Evolutionary conservation across 2,113 vertebrate species (phyloP), one percentile per base, ranked within the genome.

Genomic region (Reinhardtius hippoglossoides): DNA sequence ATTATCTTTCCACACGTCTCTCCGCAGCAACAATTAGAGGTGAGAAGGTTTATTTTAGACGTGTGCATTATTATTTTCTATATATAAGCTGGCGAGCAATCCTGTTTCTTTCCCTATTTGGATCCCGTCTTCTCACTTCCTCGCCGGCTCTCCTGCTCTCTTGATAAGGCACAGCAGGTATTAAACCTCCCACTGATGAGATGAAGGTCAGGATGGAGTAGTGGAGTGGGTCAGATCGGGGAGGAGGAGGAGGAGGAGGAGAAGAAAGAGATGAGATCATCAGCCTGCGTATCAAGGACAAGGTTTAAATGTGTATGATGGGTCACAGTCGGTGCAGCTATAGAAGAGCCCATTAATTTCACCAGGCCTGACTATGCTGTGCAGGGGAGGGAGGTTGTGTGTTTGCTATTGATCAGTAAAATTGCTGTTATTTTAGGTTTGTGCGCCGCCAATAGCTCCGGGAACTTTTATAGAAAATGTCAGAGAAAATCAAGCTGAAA

Each of bases 141-240:
- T 68, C 77, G 64, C 76, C 46, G 77, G 50, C 63, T 55, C 68
- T 66, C 13, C 72, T 24, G 79, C 68, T 75, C 46, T 31, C 55
- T 75, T 76, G 58, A 71, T 80, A 61, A 76, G 50, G n/a, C 69
- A 35, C 62, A 76, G 67, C 75, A 78, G 74, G 81, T 66, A 9
- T 66, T 76, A 0, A 44, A 70, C 66, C 72, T 54, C 64, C 71
- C 23, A 9, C 68, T 71, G 74, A 69, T 61, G 74, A 86, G 74
- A 60, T 31, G 46, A 56, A 63, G 81, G 70, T 76, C 67, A 75
- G 62, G 35, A 7, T 27, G 58, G 60, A 64, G 67, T 18, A 42
- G 54, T 65, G 71, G 24, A 71, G 59, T 35, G 64, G 31, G 37
- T 55, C 23, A 70, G 74, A 83, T 35, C 48, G 50, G 31, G 55